Conservation (phyloP, 2,797 vertebrate genomes). For the Sandelia bainsii region DNA sequence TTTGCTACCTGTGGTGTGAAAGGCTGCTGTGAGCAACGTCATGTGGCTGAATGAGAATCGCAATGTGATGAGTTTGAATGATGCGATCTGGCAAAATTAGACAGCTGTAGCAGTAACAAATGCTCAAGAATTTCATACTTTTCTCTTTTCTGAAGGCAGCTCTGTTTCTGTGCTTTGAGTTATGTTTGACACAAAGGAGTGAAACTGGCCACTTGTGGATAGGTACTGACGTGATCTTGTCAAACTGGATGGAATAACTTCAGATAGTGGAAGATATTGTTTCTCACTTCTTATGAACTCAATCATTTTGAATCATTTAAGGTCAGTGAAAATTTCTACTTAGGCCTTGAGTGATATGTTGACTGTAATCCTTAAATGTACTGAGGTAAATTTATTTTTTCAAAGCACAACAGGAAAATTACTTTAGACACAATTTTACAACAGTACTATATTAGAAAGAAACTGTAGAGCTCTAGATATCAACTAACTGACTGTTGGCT, state of each 20-base stretch:
- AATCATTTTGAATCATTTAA: constrained; percentile 33
- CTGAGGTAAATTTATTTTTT: not conserved
- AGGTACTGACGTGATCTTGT: constrained; percentile 5
- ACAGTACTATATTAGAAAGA: not conserved
- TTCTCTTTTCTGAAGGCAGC: not conserved
- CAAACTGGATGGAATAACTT: constrained; percentile 33
- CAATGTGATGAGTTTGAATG: constrained; percentile 43
- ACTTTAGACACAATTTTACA: not conserved
- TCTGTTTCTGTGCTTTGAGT: constrained; percentile 37
- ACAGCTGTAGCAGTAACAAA: constrained; percentile 14
- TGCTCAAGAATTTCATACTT: not conserved
- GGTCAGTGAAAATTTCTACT: constrained; percentile 7
- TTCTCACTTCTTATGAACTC: constrained; percentile 36
- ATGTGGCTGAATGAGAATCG: constrained; percentile 44
- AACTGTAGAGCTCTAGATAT: not conserved
- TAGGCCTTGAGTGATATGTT: constrained; percentile 7
- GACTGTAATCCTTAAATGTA: not conserved
- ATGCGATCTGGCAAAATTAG: constrained; percentile 30
- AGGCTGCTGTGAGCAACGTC: constrained; percentile 33
- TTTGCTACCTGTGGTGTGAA: constrained; percentile 47
- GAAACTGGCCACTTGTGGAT: constrained; percentile 41
- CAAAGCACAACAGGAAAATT: not conserved
- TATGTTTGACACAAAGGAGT: constrained; percentile 29
- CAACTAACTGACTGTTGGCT: not conserved
- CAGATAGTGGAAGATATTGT: constrained; percentile 21